Evolutionary conservation across 2,888 invertebrate genomes (phyloP), one percentile per base, ranked within the genome.

Genomic region (Diabrotica balteata): DNA sequence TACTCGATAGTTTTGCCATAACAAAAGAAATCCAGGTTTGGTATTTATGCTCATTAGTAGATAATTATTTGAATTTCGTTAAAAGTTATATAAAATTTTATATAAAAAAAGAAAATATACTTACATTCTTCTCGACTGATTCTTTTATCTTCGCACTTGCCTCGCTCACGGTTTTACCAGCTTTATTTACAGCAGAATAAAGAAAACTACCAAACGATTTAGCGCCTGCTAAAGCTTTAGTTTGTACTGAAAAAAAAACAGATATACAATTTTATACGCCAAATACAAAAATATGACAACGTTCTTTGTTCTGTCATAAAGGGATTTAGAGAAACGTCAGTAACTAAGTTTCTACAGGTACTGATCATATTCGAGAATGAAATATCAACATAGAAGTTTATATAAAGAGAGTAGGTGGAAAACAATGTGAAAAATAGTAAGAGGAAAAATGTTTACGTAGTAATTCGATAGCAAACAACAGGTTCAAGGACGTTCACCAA

Each of bases 131-230:
- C 85, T 96, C 97, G 76, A 97, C 96, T 77, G 95, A 94, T 86
- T 96, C 95, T 88, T 97, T 97, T 81, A 97, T 93, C 86, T 96
- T 96, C 76, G 91, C 94, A 75, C 94, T 91, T 69, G 95, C 94
- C 85, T 95, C 94, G 84, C 92, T 93, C 73, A 95, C 94, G 76
- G 93, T 93, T 80, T 95, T 95, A 49, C 97, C 95, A 67, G 97
- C 97, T 86, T 96, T 97, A 87, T 96, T 97, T 77, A 97, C 96
- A 75, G 97, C 95, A 72, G 95, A 95, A 86, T 95, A 97, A 76
- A 97, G 88, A 87, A 96, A 96, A 84, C 90, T 95, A 75, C 96
- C 96, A 80, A 96, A 90, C 63, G 93, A 93, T 86, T 96, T 96
- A 76, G 95, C 95, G 60, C 94, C 93, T 61, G 93, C 93, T 76